Percentiles rank a stretch among this genome's conserved stretches.
phyloP scores from a whole-genome alignment of 2,888 invertebrate species.

The Macrosiphum euphorbiae region DNA sequence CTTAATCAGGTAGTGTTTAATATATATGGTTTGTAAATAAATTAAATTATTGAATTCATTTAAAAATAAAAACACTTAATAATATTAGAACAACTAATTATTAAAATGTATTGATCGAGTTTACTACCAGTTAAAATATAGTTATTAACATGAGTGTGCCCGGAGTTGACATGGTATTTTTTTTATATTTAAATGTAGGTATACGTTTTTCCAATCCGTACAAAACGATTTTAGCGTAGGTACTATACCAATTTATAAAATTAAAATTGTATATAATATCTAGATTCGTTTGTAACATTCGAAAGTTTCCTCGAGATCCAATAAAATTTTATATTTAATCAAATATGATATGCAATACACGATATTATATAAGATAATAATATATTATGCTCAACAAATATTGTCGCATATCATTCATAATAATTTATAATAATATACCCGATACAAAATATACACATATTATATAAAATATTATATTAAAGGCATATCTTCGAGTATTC shows the following conservation, averaged over 20 bases:
- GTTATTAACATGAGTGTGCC: background rate
- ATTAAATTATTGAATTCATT: background rate
- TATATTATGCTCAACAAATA: background rate
- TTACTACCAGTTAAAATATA: background rate
- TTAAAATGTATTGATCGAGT: background rate
- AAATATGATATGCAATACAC: background rate
- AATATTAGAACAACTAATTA: background rate
- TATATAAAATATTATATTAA: background rate
- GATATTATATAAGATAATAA: background rate
- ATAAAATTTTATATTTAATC: background rate
- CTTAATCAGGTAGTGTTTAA: background rate
- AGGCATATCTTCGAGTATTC: background rate
- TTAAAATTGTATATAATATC: background rate
- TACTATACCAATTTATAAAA: background rate
- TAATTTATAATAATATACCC: background rate
- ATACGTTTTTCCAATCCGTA: background rate
- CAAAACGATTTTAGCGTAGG: background rate
- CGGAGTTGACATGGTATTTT: background rate
- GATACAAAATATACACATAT: background rate
- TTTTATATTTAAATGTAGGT: background rate
- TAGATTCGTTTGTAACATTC: background rate
- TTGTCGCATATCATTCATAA: background rate
- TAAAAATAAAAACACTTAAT: background rate
- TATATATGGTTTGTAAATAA: background rate
- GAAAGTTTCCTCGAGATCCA: background rate